Conservation (phyloP, 2,113 vertebrate genomes). For the Mus pahari region DNA sequence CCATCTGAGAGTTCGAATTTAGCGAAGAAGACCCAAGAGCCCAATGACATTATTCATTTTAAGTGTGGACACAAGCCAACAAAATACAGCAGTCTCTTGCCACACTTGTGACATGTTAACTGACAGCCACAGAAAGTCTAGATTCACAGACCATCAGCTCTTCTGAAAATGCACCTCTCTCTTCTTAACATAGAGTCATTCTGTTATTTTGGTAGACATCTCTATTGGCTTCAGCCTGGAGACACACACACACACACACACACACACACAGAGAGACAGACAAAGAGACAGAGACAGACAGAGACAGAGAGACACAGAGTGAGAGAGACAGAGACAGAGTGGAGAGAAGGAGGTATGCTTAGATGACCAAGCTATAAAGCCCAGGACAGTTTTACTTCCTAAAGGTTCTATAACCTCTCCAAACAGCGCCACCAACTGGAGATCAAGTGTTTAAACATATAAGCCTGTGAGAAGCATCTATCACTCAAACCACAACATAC, state of each 20-base stretch:
- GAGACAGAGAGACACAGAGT: not conserved
- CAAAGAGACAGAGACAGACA: fast-evolving
- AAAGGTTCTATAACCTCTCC: not conserved
- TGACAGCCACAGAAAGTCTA: not conserved
- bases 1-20: not conserved
- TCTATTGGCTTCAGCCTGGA: not conserved
- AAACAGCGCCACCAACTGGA: not conserved
- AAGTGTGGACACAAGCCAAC: not conserved
- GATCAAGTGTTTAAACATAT: not conserved
- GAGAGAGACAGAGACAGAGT: not conserved
- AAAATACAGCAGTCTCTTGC: not conserved
- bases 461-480: not conserved
- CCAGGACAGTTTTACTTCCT: not conserved
- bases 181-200: not conserved
- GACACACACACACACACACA: too few species aligned
- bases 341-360: too few species aligned
- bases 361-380: not conserved
- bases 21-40: not conserved
- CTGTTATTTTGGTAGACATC: not conserved
- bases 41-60: not conserved
- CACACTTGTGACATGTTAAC: not conserved
- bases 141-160: not conserved
- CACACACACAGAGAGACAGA: too few species aligned
- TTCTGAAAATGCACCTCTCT: not conserved
- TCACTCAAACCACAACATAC: not conserved